Evolutionary conservation across 2,888 invertebrate species (phyloP), one percentile per base, ranked within the genome.

Genomic region (Tryphoninae sp.): DNA sequence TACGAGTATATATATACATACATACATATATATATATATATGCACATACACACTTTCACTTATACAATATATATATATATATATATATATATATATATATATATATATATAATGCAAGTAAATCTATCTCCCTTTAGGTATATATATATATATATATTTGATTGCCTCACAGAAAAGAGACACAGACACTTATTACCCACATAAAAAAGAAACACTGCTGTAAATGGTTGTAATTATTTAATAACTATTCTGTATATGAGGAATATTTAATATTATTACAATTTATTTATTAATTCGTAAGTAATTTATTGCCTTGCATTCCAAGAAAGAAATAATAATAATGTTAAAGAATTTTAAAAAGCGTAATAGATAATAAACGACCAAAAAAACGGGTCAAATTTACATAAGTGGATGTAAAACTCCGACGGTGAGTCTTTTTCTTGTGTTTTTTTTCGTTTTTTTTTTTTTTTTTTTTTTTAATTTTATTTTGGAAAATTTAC

Each of bases 261-360:
- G 84, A 87, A 83, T 87, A 88, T 87, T 90, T 89, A 89, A 89
- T 87, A 87, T 86, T 83, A 85, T 86, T 84, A 87, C 86, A 84
- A 88, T 87, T 83, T 90, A 89, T 89, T 88, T 89, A 89, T 89
- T 89, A 88, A 87, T 75, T 69, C 78, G 65, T 90, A 90, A 91
- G 89, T 91, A 90, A 91, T 90, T 91, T 91, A 91, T 91, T 90
- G 89, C 87, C 87, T 90, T 90, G 91, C 91, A 91, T 91, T 91
- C 91, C 91, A 91, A 89, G 84, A 87, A 79, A 78, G 69, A 80
- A 81, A 67, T 64, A 75, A 65, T 74, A 78, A 40, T 72, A 77
- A 49, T 33, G 33, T 33, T 33, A 55, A 58, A 23, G 62, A 68
- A 81, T 73, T 69, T 33, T 71, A 16, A 42, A 59, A 62, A 64